Evolutionary conservation across 2,113 vertebrate genomes (phyloP).

Genomic region (Platysteira castanea): DNA sequence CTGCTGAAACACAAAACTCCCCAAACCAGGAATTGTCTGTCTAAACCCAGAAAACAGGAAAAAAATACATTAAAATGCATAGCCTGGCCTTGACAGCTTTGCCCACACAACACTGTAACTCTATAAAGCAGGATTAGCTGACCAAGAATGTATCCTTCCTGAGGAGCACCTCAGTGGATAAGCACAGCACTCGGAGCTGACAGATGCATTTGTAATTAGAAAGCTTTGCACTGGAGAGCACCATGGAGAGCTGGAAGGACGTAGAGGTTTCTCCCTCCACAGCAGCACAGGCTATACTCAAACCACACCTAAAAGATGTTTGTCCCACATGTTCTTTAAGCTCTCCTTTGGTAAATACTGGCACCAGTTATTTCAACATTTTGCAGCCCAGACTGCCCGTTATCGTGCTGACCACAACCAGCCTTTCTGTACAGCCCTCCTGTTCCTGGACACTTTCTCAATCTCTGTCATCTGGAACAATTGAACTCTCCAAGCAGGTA

Average conservation of each 20-base stretch:
- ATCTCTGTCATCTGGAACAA: background rate
- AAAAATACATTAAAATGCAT: background rate
- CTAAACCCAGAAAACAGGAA: background rate
- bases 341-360: background rate
- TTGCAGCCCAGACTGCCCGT: background rate
- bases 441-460: background rate
- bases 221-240: background rate
- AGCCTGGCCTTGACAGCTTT: background rate
- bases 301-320: background rate
- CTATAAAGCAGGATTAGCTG: background rate
- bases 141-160: background rate
- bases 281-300: background rate
- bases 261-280: background rate
- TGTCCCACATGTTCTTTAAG: background rate
- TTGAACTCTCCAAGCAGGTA: background rate
- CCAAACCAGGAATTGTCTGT: background rate
- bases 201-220: background rate
- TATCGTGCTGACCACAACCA: background rate
- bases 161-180: accelerated
- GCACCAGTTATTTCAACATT: background rate
- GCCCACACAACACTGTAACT: background rate
- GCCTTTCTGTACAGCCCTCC: background rate
- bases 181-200: background rate
- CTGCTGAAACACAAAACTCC: background rate
- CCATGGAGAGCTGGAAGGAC: background rate